A percentile compares a stretch with the other conserved stretches of the same genome.
Conservation (phyloP, 2,113 vertebrate species). For the Echinops telfairi region DNA sequence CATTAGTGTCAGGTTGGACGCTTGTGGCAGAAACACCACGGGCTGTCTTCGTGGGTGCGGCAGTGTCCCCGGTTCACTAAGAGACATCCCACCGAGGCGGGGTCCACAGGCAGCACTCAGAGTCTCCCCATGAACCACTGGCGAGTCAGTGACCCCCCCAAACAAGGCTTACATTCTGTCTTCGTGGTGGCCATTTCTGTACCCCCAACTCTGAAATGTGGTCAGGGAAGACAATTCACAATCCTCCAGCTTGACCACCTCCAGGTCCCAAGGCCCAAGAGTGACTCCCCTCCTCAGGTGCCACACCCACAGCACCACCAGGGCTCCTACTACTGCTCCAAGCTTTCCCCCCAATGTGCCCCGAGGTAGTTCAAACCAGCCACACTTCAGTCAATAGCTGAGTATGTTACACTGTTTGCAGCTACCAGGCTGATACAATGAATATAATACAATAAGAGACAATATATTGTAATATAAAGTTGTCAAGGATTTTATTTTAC, state of each 20-base stretch:
- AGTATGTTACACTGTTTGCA: not conserved
- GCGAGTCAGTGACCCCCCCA: not conserved
- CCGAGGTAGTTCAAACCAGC: not conserved
- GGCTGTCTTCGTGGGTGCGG: not conserved
- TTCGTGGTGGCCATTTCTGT: no score
- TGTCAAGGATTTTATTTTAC: no score
- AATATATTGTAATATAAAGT: no score
- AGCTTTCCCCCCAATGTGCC: not conserved
- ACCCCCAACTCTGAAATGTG: not conserved
- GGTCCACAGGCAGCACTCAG: no score
- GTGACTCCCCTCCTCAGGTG: not conserved
- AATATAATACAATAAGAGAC: no score
- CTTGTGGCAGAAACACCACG: not conserved
- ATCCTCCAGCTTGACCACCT: not conserved
- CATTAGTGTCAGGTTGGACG: not conserved
- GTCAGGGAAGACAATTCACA: no score
- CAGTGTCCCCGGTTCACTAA: not conserved
- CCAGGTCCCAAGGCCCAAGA: not conserved
- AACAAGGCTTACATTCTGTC: fast-evolving
- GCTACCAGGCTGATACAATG: not conserved
- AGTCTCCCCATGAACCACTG: no score
- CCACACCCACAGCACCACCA: no score
- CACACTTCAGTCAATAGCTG: not conserved
- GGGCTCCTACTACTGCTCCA: not conserved
- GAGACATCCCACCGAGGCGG: not conserved